Conservation (phyloP, 1,140 invertebrate genomes). For the Sinella curviseta region DNA sequence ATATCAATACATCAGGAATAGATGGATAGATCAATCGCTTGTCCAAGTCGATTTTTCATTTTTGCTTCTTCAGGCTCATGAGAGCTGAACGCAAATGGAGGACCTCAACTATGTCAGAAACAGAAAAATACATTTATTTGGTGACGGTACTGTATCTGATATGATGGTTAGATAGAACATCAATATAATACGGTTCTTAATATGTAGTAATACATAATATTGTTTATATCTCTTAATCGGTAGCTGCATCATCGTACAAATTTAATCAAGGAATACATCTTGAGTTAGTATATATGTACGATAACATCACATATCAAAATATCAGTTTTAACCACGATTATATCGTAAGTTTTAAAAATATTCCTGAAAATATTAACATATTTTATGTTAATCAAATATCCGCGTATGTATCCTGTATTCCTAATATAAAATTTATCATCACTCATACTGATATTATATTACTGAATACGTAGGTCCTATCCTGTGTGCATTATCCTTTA, state of each 20-base stretch:
- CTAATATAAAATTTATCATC: not conserved
- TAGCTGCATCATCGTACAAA: not conserved
- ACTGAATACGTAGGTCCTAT: not conserved
- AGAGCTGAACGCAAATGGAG: not conserved
- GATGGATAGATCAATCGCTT: not conserved
- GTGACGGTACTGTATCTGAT: too few species aligned
- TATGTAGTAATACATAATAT: too few species aligned
- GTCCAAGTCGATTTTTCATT: not conserved
- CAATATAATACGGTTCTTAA: too few species aligned
- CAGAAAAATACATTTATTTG: too few species aligned
- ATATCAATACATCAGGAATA: constrained; percentile 4
- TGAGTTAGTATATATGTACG: not conserved
- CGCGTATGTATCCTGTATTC: not conserved
- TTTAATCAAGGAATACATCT: not conserved
- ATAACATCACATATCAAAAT: not conserved
- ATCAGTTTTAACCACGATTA: not conserved
- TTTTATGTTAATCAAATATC: constrained; percentile 7
- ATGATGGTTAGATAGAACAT: too few species aligned
- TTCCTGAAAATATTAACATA: constrained; percentile 22
- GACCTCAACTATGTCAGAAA: not conserved
- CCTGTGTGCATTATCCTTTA: not conserved
- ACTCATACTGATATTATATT: not conserved
- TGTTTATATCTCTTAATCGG: not conserved
- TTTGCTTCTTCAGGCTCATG: not conserved
- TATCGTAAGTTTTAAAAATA: not conserved